phyloP scores from a whole-genome alignment of 1,140 invertebrate species.

The Antheraea pernyi region DNA sequence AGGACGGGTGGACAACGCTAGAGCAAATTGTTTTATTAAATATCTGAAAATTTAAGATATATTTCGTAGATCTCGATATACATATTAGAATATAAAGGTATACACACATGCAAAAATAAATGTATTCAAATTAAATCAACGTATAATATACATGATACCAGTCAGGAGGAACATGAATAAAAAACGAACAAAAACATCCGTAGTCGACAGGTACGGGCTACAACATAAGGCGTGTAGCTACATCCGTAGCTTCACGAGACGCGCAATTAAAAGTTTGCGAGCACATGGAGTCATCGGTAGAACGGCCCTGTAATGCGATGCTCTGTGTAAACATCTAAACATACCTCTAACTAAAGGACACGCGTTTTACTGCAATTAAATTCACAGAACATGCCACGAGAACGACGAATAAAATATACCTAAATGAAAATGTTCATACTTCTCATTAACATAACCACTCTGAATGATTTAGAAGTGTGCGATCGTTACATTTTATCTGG shows the following conservation, averaged over 20 bases:
- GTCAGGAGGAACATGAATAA: not conserved
- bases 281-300: slow-evolving; percentile 24
- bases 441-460: not conserved
- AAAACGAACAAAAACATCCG: slow-evolving; percentile 8
- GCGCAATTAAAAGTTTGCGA: slow-evolving; percentile 33
- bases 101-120: not conserved
- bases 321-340: slow-evolving; percentile 25
- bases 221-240: slow-evolving; percentile 15
- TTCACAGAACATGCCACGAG: slow-evolving; percentile 8
- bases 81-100: too few species aligned
- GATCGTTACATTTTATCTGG: too few species aligned
- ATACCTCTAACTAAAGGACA: slow-evolving; percentile 29
- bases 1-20: too few species aligned
- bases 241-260: slow-evolving; percentile 15
- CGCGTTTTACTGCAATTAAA: slow-evolving; percentile 19
- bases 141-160: slow-evolving; percentile 1
- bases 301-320: slow-evolving; percentile 29
- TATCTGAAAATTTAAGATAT: too few species aligned
- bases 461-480: too few species aligned
- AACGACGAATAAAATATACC: not conserved
- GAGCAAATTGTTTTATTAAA: too few species aligned
- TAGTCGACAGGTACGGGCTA: slow-evolving; percentile 15
- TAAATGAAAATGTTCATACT: not conserved
- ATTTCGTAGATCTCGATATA: too few species aligned
- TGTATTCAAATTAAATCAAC: slow-evolving; percentile 10